Evolutionary conservation across 1,140 invertebrate species (phyloP).

Genomic region (Magallana angulata): DNA sequence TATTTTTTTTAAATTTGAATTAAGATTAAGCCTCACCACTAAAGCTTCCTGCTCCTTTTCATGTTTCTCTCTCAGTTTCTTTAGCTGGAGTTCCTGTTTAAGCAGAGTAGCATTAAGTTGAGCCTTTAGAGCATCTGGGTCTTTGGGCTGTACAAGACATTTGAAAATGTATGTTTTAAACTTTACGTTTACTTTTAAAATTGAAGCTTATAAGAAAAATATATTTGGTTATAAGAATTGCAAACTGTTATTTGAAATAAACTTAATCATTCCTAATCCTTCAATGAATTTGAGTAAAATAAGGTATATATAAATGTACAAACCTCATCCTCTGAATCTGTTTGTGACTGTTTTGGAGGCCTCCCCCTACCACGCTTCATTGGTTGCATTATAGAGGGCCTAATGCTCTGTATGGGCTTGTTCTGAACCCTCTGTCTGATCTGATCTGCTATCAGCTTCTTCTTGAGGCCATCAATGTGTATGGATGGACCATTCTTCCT

Average conservation of each 20-base stretch:
- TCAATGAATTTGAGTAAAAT: background rate
- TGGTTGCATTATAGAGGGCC: conserved; percentile 58
- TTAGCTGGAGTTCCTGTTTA: conserved; percentile 26
- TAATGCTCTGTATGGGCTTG: conserved; percentile 54
- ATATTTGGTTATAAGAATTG: background rate
- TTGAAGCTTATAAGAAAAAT: background rate
- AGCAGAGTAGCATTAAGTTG: conserved; percentile 19
- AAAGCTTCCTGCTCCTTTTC: background rate
- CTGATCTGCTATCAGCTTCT: conserved; percentile 72
- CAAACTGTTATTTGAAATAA: background rate
- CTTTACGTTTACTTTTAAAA: background rate
- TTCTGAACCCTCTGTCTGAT: conserved; percentile 70
- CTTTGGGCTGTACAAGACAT: conserved; percentile 6
- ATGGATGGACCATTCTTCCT: conserved; percentile 48
- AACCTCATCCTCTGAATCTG: background rate
- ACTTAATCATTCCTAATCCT: background rate
- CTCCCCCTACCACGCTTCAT: conserved; percentile 62
- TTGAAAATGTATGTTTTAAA: background rate
- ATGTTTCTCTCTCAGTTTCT: conserved; percentile 14
- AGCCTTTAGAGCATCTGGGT: background rate
- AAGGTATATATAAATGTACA: background rate
- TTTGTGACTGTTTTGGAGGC: conserved; percentile 54
- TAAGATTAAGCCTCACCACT: background rate
- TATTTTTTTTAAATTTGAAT: too few species aligned
- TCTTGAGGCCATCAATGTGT: conserved; percentile 72